phyloP scores from a whole-genome alignment of 2,888 invertebrate genomes.

The Sinhomidia bicolor region DNA sequence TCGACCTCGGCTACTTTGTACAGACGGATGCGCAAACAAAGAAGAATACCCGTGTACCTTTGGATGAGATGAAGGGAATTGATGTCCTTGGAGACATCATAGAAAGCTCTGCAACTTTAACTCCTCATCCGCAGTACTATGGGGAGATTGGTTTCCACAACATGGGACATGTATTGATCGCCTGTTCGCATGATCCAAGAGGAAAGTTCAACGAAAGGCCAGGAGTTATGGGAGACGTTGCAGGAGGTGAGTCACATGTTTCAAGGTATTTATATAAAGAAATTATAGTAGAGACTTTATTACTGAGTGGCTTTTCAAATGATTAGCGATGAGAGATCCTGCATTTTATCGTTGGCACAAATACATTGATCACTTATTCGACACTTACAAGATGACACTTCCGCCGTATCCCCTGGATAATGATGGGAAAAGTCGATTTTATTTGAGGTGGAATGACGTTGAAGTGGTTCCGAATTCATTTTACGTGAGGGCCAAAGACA shows the following conservation, averaged over 20 bases:
- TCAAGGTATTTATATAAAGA: too few species aligned
- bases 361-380: constrained; percentile 90
- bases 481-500: constrained; percentile 23
- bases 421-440: constrained; percentile 75
- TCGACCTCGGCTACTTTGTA: constrained; percentile 86
- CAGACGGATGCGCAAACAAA: constrained; percentile 1
- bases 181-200: constrained; percentile 91
- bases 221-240: constrained; percentile 91
- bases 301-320: too few species aligned
- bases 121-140: constrained; percentile 80
- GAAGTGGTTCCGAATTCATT: constrained; percentile 66
- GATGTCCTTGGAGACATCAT: constrained; percentile 90
- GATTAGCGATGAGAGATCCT: constrained; percentile 94
- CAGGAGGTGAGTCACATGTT: too few species aligned
- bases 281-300: too few species aligned
- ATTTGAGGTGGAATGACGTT: constrained; percentile 74
- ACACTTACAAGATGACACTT: constrained; percentile 87
- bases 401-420: constrained; percentile 82
- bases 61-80: constrained; percentile 82
- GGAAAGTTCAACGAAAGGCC: constrained; percentile 89
- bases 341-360: constrained; percentile 92
- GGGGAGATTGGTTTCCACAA: constrained; percentile 89
- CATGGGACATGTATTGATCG: constrained; percentile 90
- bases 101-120: constrained; percentile 82
- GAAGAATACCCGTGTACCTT: constrained; percentile 19